Evolutionary conservation across 2,797 vertebrate species (phyloP), one percentile per base, ranked within the genome.

Genomic region (Lagodon rhomboides): DNA sequence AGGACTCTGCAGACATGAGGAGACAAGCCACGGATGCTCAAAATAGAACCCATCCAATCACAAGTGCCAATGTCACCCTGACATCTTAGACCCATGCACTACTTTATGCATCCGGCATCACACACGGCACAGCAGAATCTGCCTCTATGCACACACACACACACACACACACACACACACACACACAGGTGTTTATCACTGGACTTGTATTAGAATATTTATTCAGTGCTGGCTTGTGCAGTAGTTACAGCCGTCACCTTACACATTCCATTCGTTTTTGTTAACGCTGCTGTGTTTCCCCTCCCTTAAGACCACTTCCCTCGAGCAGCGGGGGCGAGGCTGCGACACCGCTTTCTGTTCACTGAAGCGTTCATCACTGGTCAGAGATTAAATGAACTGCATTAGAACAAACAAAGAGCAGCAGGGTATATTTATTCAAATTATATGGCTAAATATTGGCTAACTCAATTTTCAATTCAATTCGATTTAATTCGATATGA

Each of bases 31-130:
- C 12, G 0, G 38, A 25, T 22, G 44, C 86, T 79, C 34, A 76
- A 79, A 87, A 85, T 83, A 88, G 79, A 82, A 75, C 5, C 12
- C 68, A 44, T 78, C 68, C 68, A 67, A 76, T 88, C 81, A 73
- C 75, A 81, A 79, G 72, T 53, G 66, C 63, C 87, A 89, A 84
- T 73, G 88, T 87, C 81, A 85, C 77, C 77, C 73, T 58, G 86
- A 88, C 82, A 84, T 75, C n/a, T 15, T 38, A 74, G 63, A 68
- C 69, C 58, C 72, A 55, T 49, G 68, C 41, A 22, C 63, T 50
- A 47, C 65, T 79, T 68, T 47, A 77, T 73, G 79, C 73, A 63
- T 73, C 70, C 74, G 27, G 44, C 38, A 68, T 83, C 63, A 84
- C 65, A 80, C 79, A 66, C 56, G 56, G 12, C 65, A 23, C 68